Base-by-base conservation (phyloP, 1,140 invertebrate genomes). In the Aphelenchoides besseyi region DNA sequence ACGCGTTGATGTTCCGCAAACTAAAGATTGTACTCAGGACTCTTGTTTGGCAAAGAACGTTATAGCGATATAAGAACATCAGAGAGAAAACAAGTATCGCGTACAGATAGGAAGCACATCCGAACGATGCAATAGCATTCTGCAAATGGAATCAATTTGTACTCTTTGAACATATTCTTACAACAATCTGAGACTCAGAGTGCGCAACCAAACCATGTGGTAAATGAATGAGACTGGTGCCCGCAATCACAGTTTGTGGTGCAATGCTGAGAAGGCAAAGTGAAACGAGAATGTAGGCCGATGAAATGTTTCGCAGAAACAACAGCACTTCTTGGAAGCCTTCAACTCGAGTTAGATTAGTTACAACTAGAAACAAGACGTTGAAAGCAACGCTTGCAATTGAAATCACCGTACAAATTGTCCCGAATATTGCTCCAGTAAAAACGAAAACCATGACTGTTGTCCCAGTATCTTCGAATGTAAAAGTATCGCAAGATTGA, bases 261-360 rank as follows among this genome's bases (percentile, higher is more conserved):
- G 72, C 72, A n/a, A 74, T 33, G 9, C 36, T 36, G 28, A 74
- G 0, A 9, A 74, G 2, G 36, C 33, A 53, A 30, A 74, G 23
- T 33, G 72, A 72, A 30, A 74, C 37, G 0, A 74, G 32, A 53
- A 75, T 75, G 36, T 74, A 74, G 26, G 41, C 72, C 12, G 75
- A 26, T 23, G 72, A 36, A 48, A 74, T 74, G 29, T 74, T 74
- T 28, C 59, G 54, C 62, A 74, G 41, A 48, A 74, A 74, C 9
- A 75, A 23, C 2, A 73, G 28, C 26, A 72, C 70, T 72, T 72
- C 70, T 70, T 72, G 70, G 55, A 72, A 74, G 9, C 72, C 73
- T 48, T 76, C 72, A 68, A 74, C 72, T 54, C 72, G 72, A 8
- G 29, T 70, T 23, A 74, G 16, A 9, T 54, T 28, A 37, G 72